Evolutionary conservation across 64 coral and sea anemone genomes (phyloP).

Genomic region (Anthopleura sola): DNA sequence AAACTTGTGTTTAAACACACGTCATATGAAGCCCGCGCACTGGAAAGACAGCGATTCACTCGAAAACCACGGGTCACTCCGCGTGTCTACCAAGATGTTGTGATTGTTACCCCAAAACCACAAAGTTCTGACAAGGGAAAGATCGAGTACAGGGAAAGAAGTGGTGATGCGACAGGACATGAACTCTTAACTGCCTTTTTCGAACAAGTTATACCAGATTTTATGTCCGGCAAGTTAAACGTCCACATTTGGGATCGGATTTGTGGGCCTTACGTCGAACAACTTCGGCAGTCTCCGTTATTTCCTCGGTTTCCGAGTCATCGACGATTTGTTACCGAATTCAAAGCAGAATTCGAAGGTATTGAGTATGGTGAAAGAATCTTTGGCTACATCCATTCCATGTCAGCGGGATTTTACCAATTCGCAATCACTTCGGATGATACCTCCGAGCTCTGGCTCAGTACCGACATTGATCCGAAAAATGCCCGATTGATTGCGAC

Average conservation of each 20-base stretch:
- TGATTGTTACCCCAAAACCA: slow-evolving; percentile 22
- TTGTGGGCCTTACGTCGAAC: slow-evolving; percentile 68
- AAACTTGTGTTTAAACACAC: background rate
- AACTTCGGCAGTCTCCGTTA: slow-evolving; percentile 72
- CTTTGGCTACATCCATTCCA: slow-evolving; percentile 73
- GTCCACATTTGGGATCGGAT: slow-evolving; percentile 81
- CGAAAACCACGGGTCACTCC: slow-evolving; percentile 24
- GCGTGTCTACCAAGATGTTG: slow-evolving; percentile 9
- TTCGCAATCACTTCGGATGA: slow-evolving; percentile 87
- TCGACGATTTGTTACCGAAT: slow-evolving; percentile 34
- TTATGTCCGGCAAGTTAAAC: slow-evolving; percentile 61
- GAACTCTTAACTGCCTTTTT: slow-evolving; percentile 69
- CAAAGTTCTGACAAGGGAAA: background rate
- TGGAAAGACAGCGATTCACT: background rate
- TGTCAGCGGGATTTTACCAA: slow-evolving; percentile 51
- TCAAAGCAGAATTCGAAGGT: slow-evolving; percentile 59
- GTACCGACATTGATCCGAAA: slow-evolving; percentile 66
- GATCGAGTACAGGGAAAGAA: background rate
- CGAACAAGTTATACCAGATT: slow-evolving; percentile 69
- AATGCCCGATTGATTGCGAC: slow-evolving; percentile 72
- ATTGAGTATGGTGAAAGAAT: slow-evolving; percentile 73
- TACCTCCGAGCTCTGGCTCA: slow-evolving; percentile 84
- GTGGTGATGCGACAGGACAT: slow-evolving; percentile 27
- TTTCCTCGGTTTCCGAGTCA: slow-evolving; percentile 73
- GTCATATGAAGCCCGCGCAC: background rate